Conservation (phyloP, 2,888 invertebrate genomes). For the Melieria crassipennis region DNA sequence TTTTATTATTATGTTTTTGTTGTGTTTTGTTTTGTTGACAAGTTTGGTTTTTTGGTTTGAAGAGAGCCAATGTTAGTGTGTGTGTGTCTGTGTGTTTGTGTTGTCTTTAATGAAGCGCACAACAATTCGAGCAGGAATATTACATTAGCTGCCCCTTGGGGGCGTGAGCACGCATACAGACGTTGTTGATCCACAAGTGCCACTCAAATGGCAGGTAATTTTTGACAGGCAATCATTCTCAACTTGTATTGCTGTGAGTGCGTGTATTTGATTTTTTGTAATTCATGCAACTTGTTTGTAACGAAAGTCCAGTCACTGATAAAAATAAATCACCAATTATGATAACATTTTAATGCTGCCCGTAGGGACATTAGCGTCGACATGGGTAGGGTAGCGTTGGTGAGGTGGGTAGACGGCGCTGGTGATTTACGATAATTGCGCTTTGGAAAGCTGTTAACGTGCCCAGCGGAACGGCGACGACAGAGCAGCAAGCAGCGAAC, state of each 20-base stretch:
- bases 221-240: background rate
- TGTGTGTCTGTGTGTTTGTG: background rate
- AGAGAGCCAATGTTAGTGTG: background rate
- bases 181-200: background rate
- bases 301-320: background rate
- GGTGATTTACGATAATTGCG: conserved; percentile 24
- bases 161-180: background rate
- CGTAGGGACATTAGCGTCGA: conserved; percentile 19
- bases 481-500: no score
- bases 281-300: no score
- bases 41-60: background rate
- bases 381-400: background rate
- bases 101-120: conserved; percentile 11
- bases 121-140: conserved; percentile 5
- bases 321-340: conserved; percentile 32
- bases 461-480: background rate
- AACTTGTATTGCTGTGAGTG: background rate
- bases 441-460: conserved; percentile 8
- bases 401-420: background rate
- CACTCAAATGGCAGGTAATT: conserved; percentile 10
- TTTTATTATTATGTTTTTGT: background rate
- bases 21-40: background rate
- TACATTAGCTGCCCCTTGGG: conserved; percentile 3
- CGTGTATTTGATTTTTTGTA: background rate
- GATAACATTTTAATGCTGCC: conserved; percentile 30